Evolutionary conservation across 2,888 invertebrate species (phyloP).

Genomic region (Hoplodrina ambigua): DNA sequence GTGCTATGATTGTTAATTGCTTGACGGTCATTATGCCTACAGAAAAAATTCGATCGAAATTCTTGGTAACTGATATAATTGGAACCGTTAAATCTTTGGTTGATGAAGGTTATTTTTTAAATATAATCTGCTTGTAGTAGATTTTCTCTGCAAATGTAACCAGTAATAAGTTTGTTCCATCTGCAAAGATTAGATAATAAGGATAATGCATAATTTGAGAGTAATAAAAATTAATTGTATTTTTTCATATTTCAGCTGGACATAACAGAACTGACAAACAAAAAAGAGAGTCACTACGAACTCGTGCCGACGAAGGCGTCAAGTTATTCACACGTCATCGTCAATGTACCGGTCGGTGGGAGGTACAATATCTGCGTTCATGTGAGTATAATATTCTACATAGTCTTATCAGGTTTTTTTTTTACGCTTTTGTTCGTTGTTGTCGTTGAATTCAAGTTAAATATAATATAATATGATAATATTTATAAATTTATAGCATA

Average conservation of each 20-base stretch:
- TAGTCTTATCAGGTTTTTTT: no score
- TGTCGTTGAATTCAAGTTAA: no score
- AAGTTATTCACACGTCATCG: conserved; percentile 87
- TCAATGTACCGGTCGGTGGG: conserved; percentile 88
- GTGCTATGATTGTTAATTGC: not conserved
- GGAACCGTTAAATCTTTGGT: not conserved
- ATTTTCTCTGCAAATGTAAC: no score
- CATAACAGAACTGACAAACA: conserved; percentile 78
- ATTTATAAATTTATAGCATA: no score
- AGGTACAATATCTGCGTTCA: conserved; percentile 86
- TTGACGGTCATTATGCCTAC: not conserved
- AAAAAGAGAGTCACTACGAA: conserved; percentile 83
- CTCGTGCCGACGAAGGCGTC: conserved; percentile 86
- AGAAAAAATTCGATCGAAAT: not conserved
- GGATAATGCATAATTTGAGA: not conserved
- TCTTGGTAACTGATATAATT: not conserved
- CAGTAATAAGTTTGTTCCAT: no score
- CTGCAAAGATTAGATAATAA: no score
- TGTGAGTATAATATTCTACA: conserved; percentile 69
- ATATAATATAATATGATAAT: no score
- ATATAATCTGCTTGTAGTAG: no score
- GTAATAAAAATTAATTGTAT: not conserved
- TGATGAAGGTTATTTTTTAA: no score
- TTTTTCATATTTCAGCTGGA: conserved; percentile 72
- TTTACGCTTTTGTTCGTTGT: no score